A percentile compares a stretch with the other conserved stretches of the same genome.
Conservation (phyloP, 2,888 invertebrate species). For the Auanema sp. region DNA sequence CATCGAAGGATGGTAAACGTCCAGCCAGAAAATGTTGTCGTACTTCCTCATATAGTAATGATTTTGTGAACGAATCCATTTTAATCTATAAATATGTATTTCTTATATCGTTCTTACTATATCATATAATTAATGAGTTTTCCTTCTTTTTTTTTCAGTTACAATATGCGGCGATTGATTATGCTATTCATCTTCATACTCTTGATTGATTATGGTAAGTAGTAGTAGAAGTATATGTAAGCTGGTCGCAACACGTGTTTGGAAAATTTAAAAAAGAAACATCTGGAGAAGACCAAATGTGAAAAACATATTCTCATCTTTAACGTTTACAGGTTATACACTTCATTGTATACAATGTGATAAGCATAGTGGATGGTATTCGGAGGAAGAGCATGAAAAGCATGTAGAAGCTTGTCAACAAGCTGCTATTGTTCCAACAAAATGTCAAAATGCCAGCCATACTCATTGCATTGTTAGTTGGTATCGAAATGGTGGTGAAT, state of each 20-base stretch:
- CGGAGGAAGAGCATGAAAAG: conserved; percentile 50
- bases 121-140: neutral
- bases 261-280: neutral
- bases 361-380: conserved; percentile 46
- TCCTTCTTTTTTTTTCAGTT: neutral
- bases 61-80: conserved; percentile 5
- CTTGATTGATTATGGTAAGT: conserved; percentile 3
- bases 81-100: conserved; percentile 9
- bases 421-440: conserved; percentile 46
- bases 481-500: conserved; percentile 42
- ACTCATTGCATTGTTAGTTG: conserved; percentile 60
- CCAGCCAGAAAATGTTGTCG: conserved; percentile 11
- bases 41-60: conserved; percentile 17
- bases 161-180: neutral
- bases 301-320: neutral
- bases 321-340: conserved; percentile 13
- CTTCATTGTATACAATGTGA: conserved; percentile 58
- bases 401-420: conserved; percentile 47
- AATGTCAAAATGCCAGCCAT: conserved; percentile 48
- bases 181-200: neutral
- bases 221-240: neutral
- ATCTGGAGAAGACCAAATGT: conserved; percentile 7
- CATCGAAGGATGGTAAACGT: conserved; percentile 12
- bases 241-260: neutral
- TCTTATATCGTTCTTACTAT: conserved; percentile 1